phyloP scores from a whole-genome alignment of 2,888 invertebrate genomes.

The Synanthedon tipuliformis region DNA sequence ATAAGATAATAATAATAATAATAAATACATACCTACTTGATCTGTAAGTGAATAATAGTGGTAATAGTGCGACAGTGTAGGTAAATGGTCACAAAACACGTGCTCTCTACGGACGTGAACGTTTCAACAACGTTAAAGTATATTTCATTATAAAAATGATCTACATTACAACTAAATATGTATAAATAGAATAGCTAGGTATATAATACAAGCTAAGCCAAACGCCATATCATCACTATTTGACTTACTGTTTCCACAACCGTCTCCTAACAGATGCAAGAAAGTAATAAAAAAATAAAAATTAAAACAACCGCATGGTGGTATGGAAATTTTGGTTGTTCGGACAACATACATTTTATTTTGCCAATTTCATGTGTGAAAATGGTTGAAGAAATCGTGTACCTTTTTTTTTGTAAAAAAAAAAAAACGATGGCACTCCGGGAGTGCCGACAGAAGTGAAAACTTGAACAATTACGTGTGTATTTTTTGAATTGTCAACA shows the following conservation, averaged over 20 bases:
- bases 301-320: constrained; percentile 51
- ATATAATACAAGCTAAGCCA: constrained; percentile 50
- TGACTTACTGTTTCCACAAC: constrained; percentile 70
- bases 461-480: too few relatives aligned
- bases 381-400: constrained; percentile 7
- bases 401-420: neutral
- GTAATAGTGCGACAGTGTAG: too few relatives aligned
- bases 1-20: too few relatives aligned
- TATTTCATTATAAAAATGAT: too few relatives aligned
- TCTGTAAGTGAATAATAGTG: too few relatives aligned
- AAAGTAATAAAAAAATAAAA: constrained; percentile 59
- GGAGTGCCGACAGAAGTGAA: too few relatives aligned
- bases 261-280: constrained; percentile 71
- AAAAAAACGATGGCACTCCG: too few relatives aligned
- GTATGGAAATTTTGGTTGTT: constrained; percentile 36
- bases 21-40: too few relatives aligned
- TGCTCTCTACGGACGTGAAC: neutral
- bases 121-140: too few relatives aligned
- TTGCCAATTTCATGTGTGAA: constrained; percentile 35
- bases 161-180: too few relatives aligned
- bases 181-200: constrained; percentile 32
- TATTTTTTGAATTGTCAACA: too few relatives aligned
- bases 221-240: constrained; percentile 52
- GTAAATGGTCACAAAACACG: too few relatives aligned
- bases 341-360: constrained; percentile 8